Evolutionary conservation across 1,140 invertebrate genomes (phyloP).

Genomic region (Babylonia areolata): DNA sequence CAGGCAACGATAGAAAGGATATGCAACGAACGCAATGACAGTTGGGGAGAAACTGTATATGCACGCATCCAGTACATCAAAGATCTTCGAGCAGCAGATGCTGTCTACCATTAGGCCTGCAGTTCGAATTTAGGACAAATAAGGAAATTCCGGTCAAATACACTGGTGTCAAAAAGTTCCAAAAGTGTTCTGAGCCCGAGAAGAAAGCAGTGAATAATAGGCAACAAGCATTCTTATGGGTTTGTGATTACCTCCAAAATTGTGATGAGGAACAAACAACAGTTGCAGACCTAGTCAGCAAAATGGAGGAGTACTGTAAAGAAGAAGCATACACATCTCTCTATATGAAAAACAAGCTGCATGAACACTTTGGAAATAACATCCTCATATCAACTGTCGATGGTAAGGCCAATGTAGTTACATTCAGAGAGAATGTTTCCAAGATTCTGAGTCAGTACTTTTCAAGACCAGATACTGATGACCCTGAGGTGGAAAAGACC

Average conservation of each 20-base stretch:
- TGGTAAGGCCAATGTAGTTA: constrained; percentile 47
- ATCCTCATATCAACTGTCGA: constrained; percentile 41
- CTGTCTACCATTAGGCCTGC: too few species aligned
- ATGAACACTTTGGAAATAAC: constrained; percentile 45
- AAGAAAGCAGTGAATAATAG: background rate
- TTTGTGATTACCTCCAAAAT: constrained; percentile 35
- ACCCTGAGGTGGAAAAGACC: background rate
- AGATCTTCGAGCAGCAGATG: too few species aligned
- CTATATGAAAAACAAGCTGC: constrained; percentile 50
- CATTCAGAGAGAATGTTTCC: constrained; percentile 25
- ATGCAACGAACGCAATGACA: too few species aligned
- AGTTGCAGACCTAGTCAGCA: constrained; percentile 37
- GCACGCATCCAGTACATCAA: too few species aligned
- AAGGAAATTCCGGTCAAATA: constrained; percentile 19
- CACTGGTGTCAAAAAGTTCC: background rate
- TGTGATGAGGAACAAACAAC: constrained; percentile 49
- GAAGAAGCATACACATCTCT: too few species aligned
- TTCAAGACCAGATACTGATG: constrained; percentile 11
- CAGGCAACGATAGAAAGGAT: too few species aligned
- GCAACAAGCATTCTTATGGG: constrained; percentile 40
- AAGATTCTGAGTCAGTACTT: constrained; percentile 41
- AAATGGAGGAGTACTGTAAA: constrained; percentile 40
- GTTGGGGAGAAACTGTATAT: too few species aligned
- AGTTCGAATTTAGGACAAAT: constrained; percentile 43
- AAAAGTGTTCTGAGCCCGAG: background rate